phyloP scores from a whole-genome alignment of 2,797 vertebrate genomes.

The Lagorchestes hirsutus region DNA sequence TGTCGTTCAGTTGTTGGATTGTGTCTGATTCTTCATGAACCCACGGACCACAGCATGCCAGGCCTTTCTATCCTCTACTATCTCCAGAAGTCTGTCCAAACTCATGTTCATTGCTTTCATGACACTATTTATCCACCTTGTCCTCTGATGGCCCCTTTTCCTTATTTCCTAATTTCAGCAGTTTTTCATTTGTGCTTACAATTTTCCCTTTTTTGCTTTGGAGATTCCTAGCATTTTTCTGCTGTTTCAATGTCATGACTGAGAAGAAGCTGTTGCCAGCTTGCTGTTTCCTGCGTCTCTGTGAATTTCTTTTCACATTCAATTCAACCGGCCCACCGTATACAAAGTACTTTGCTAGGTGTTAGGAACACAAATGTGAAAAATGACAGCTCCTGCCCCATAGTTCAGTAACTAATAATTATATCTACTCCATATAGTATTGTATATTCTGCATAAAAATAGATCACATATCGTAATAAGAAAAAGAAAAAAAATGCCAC shows the following conservation, averaged over 20 bases:
- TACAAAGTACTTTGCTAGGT: constrained; percentile 32
- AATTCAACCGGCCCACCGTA: constrained; percentile 20
- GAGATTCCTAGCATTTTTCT: constrained; percentile 10
- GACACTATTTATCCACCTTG: neutral
- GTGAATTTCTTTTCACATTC: constrained; percentile 36
- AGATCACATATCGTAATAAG: neutral
- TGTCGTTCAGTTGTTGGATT: neutral
- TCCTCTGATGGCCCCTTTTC: neutral
- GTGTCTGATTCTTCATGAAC: neutral
- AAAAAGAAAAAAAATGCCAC: neutral
- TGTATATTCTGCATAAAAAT: neutral
- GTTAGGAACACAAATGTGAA: constrained; percentile 1
- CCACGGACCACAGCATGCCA: neutral
- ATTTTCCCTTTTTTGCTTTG: constrained; percentile 25
- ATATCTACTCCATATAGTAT: neutral
- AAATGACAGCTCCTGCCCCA: constrained; percentile 40
- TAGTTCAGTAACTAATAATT: neutral
- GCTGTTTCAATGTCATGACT: constrained; percentile 22
- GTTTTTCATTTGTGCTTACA: neutral
- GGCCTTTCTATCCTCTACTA: neutral
- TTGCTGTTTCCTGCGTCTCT: constrained; percentile 13
- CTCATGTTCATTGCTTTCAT: neutral
- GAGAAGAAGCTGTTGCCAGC: constrained; percentile 18
- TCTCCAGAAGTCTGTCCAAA: neutral
- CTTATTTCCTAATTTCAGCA: neutral